Percentiles rank a stretch among this genome's conserved stretches.
These are phyloP conservation scores for Lagria hirta DNA, from an alignment of 2,888 invertebrate genomes.

Conservation along the genomic window DNA sequence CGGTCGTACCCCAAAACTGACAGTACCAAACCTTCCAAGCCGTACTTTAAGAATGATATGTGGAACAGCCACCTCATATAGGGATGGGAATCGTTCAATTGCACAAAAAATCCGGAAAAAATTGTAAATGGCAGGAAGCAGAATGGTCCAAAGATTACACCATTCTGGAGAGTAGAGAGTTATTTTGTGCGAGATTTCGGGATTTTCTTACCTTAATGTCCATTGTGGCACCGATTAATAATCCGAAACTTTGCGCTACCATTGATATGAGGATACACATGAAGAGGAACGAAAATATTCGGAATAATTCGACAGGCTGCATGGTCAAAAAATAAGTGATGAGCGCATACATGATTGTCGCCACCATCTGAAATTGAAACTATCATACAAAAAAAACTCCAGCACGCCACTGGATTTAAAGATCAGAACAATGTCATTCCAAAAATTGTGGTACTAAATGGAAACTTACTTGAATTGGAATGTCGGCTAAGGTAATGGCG, in stretches of 20 bases:
- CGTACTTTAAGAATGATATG: conserved; percentile 85
- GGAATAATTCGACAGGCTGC: conserved; percentile 74
- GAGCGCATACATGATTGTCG: conserved; percentile 71
- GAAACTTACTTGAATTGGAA: conserved; percentile 58
- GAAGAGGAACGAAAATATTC: conserved; percentile 71
- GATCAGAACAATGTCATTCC: too few species aligned
- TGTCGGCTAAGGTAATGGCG: conserved; percentile 65
- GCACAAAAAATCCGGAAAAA: conserved; percentile 92
- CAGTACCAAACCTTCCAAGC: conserved; percentile 79
- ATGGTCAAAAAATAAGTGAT: conserved; percentile 85
- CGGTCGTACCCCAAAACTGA: conserved; percentile 83
- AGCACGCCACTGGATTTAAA: background rate
- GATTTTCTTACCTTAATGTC: conserved; percentile 66
- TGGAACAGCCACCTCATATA: conserved; percentile 85
- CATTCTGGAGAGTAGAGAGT: conserved; percentile 65
- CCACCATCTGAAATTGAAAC: conserved; percentile 54
- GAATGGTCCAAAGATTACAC: conserved; percentile 87
- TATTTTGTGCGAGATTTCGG: background rate
- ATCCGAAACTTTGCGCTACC: conserved; percentile 83
- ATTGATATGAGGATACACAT: conserved; percentile 77
- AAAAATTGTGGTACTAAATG: conserved; percentile 3
- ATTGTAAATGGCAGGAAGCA: conserved; percentile 83
- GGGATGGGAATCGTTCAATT: conserved; percentile 75
- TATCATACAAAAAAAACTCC: background rate
- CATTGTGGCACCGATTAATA: conserved; percentile 81